Evolutionary conservation across 1,140 invertebrate species (phyloP).

Genomic region (Nomia melanderi): DNA sequence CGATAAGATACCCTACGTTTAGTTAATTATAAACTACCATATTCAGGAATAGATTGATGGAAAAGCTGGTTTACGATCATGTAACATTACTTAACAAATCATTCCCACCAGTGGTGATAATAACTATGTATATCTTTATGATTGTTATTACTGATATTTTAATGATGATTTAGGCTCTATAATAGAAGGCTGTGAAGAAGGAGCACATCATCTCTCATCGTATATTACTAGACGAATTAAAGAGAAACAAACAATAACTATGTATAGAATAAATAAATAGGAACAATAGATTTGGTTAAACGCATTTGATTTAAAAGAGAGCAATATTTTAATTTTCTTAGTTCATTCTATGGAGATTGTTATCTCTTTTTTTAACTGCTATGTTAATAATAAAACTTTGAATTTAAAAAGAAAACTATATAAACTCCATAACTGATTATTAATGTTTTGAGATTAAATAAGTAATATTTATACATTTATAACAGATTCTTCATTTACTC

Average conservation of each 20-base stretch:
- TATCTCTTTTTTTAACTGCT: conserved; percentile 9
- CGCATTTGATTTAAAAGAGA: conserved; percentile 35
- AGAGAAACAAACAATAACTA: conserved; percentile 37
- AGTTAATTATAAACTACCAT: conserved; percentile 14
- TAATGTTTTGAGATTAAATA: neutral
- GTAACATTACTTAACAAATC: conserved; percentile 47
- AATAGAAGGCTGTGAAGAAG: conserved; percentile 62
- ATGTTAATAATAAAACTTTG: conserved; percentile 34
- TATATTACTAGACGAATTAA: conserved; percentile 35
- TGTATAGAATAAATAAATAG: conserved; percentile 51
- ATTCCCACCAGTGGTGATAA: conserved; percentile 33
- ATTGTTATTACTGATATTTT: conserved; percentile 52
- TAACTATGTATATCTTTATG: conserved; percentile 42
- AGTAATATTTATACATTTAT: conserved; percentile 8
- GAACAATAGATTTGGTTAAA: conserved; percentile 38
- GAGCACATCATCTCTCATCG: conserved; percentile 50
- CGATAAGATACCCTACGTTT: conserved; percentile 6
- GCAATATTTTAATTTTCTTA: conserved; percentile 19
- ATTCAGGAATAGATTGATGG: conserved; percentile 39
- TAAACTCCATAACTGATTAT: conserved; percentile 13
- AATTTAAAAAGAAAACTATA: conserved; percentile 21
- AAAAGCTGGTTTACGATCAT: conserved; percentile 53
- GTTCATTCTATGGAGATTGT: conserved; percentile 11
- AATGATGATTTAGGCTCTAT: conserved; percentile 60
- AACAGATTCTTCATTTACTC: conserved; percentile 8